Base-by-base conservation (phyloP, 1,140 invertebrate genomes). In the Mycetomoellerius zeteki region DNA sequence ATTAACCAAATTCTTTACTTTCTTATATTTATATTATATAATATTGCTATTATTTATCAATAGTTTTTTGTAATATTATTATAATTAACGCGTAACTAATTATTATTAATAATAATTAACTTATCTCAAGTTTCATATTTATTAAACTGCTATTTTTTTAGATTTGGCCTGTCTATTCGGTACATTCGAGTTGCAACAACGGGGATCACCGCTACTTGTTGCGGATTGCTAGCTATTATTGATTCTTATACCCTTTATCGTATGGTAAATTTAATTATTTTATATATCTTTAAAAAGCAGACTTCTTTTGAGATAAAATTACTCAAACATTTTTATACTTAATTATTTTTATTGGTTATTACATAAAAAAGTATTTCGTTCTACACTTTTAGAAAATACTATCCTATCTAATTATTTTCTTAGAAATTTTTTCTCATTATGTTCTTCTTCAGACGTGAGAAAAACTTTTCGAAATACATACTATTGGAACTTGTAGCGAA, bases 171-270 rank as follows among this genome's bases (percentile, higher is more conserved):
- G 10, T 85, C 85, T 8, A 52, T 92, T 10, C 27, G 62, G 21
- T 89, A 93, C 58, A 89, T 93, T 64, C 90, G 92, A 10, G 78
- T 77, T 27, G 50, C 90, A 6, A 91, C 89, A 2, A 92, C 88
- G 7, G 69, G 80, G 14, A 82, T 71, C 24, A 85, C 88, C 5
- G 89, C 86, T 8, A 12, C 73, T 33, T 72, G 84, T 62, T 92
- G 90, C 47, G 88, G 87, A 37, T 58, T 92, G 7, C 67, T 93
- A 8, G 90, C 92, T 8, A 43, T 93, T 60, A 86, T 93, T n/a
- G 93, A 93, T 71, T 86, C 90, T 33, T 93, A 89, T 30, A 85
- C 91, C 12, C 72, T 93, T 27, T 93, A 93, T 81, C 87, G 82
- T 43, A 88, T 91, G 87, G 93, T 93, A 81, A 91, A 85, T 91